Evolutionary conservation across 2,113 vertebrate species (phyloP).

Genomic region (Strix aluco): DNA sequence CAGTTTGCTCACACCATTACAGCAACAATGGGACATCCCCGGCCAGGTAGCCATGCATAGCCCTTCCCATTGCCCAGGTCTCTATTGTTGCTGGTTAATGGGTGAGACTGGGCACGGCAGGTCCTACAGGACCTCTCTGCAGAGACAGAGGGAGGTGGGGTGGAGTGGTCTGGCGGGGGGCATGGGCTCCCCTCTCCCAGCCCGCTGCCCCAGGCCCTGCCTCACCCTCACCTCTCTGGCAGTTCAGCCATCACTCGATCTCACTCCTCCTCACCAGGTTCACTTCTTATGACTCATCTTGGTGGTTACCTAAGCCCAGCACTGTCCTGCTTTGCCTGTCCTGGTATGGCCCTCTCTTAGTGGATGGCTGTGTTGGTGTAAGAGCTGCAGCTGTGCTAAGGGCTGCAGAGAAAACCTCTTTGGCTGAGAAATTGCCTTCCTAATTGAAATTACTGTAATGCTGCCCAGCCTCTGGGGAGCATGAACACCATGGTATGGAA

Average conservation of each 20-base stretch:
- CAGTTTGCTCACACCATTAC: conserved; percentile 6
- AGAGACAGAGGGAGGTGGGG: neutral
- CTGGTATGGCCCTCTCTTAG: neutral
- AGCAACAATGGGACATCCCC: neutral
- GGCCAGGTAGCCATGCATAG: neutral
- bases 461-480: neutral
- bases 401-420: neutral
- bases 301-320: neutral
- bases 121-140: neutral
- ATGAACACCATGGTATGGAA: neutral
- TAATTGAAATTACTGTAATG: conserved; percentile 1
- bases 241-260: rapidly evolving
- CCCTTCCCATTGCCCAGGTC: neutral
- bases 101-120: neutral
- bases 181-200: neutral
- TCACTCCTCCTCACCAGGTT: neutral
- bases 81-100: conserved; percentile 33
- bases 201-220: rapidly evolving
- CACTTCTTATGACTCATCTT: neutral
- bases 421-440: neutral
- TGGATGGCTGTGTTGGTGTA: neutral
- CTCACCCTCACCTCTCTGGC: neutral
- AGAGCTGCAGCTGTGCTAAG: neutral
- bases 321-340: neutral
- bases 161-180: neutral